Evolutionary conservation across 2,888 invertebrate genomes (phyloP).

Genomic region (Agrotis puta): DNA sequence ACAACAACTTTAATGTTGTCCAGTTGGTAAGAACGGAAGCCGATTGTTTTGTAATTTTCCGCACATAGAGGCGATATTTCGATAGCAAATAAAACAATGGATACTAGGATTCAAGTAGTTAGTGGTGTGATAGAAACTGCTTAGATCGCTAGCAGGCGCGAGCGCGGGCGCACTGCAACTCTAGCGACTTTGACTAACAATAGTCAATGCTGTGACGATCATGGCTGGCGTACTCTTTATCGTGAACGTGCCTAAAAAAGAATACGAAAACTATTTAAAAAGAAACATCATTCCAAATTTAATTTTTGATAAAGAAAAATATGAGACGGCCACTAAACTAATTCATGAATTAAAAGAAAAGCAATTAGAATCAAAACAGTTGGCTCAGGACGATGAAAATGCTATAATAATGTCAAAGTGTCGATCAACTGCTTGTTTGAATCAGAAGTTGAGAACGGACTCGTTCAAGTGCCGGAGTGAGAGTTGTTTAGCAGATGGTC

Average conservation of each 20-base stretch:
- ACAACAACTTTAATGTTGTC: conserved; percentile 50
- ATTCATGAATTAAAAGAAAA: conserved; percentile 71
- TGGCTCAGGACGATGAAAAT: conserved; percentile 60
- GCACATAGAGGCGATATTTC: conserved; percentile 66
- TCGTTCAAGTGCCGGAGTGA: conserved; percentile 75
- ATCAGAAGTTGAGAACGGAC: conserved; percentile 58
- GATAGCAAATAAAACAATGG: conserved; percentile 67
- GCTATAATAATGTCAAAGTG: conserved; percentile 69
- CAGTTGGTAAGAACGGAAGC: conserved; percentile 68
- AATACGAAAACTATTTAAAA: conserved; percentile 83
- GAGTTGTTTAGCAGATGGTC: conserved; percentile 61
- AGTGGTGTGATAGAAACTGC: conserved; percentile 52
- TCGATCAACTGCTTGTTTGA: conserved; percentile 73
- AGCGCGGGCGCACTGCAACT: conserved; percentile 48
- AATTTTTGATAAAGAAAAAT: conserved; percentile 69
- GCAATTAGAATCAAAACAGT: conserved; percentile 66
- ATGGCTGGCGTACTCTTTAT: conserved; percentile 92
- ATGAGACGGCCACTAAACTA: conserved; percentile 66
- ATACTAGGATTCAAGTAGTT: conserved; percentile 52
- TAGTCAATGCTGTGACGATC: conserved; percentile 22
- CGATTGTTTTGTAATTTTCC: conserved; percentile 74
- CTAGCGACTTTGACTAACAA: conserved; percentile 32
- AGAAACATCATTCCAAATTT: conserved; percentile 64
- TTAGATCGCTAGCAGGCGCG: conserved; percentile 51
- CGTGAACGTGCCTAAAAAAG: conserved; percentile 90